Evolutionary conservation across 2,113 vertebrate species (phyloP).

Genomic region (Pachycephala philippinensis): DNA sequence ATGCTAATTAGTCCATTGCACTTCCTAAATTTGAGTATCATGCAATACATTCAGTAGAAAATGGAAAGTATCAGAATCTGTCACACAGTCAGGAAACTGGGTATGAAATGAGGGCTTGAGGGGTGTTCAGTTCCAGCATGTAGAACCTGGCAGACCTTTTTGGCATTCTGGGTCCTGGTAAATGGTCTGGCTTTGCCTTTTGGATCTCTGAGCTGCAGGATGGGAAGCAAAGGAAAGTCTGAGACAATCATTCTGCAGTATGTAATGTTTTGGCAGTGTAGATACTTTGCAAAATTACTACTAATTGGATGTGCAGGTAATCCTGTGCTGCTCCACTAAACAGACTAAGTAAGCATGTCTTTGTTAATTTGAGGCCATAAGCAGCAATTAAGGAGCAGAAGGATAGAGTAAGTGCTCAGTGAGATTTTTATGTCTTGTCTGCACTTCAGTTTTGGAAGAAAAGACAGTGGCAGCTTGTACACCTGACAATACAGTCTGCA

Average conservation of each 20-base stretch:
- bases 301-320: neutral
- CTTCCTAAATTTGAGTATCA: neutral
- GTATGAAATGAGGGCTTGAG: neutral
- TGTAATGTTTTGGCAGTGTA: neutral
- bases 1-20: neutral
- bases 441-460: neutral
- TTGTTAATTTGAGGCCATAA: neutral
- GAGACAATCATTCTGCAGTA: neutral
- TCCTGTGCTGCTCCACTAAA: neutral
- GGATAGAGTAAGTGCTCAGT: neutral
- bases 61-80: neutral
- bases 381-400: neutral
- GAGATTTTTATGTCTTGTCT: neutral
- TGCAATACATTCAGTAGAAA: neutral
- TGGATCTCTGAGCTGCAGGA: neutral
- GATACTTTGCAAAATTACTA: neutral
- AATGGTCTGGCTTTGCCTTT: neutral
- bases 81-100: neutral
- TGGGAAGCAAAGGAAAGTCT: neutral
- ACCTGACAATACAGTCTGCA: neutral
- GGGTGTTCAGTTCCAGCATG: accelerated
- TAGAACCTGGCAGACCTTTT: neutral
- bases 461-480: neutral
- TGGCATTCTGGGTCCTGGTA: neutral
- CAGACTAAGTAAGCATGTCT: neutral